Base-by-base conservation (phyloP, 1,140 invertebrate genomes). In the Lamellibrachia luymesi region DNA sequence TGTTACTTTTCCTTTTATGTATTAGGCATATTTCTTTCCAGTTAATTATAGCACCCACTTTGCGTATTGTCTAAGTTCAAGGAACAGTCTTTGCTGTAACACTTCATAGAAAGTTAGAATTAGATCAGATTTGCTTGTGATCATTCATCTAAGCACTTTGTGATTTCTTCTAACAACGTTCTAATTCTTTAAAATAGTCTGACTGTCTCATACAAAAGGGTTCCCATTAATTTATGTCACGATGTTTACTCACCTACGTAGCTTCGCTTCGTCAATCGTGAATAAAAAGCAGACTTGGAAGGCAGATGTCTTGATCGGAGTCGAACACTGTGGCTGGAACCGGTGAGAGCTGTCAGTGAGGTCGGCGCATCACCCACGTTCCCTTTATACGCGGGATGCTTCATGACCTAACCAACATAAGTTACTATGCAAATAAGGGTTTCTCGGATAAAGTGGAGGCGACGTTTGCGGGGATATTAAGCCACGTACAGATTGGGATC, bases 381-480 rank as follows among this genome's bases (percentile, higher is more conserved):
- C 25, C 64, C 64, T 80, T 80, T 80, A 80, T 80, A 80, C 64
- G 25, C 25, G 64, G 64, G 64, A 80, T 80, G 25, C 13, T 80
- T 4, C 8, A 22, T 22, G 64, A 80, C 64, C 64, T 17, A 80
- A 80, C 6, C 8, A 80, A 22, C 13, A 80, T 80, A 80, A 17
- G 64, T 80, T 80, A 80, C 13, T 80, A 80, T 80, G 64, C 64
- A 80, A 80, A 80, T 80, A 80, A 80, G 64, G 64, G 64, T 80
- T 80, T 80, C 64, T 80, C 64, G 64, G 64, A 80, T 80, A 80
- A 80, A 80, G 64, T 80, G 64, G 64, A 80, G 64, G 64, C 64
- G 64, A 80, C 64, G 25, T 80, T 80, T 80, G 25, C 64, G 64
- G 64, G 64, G 64, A 80, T 80, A 80, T 80, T 80, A 80, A 80